Evolutionary conservation across 2,113 vertebrate genomes (phyloP).

Genomic region (Channa argus): DNA sequence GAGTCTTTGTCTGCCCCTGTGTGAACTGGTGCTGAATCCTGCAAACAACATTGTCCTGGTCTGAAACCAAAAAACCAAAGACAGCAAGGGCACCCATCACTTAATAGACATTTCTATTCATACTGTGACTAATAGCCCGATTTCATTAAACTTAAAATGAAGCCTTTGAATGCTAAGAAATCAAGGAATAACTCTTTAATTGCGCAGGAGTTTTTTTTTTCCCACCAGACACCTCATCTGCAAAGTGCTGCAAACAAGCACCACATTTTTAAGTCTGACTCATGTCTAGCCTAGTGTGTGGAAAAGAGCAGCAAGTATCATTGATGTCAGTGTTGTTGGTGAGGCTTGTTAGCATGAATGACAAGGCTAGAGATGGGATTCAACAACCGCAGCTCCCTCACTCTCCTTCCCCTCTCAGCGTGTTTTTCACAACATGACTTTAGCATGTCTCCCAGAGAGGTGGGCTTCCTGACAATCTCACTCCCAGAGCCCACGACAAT

Average conservation of each 20-base stretch:
- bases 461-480: constrained; percentile 63
- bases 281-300: constrained; percentile 61
- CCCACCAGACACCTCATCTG: constrained; percentile 48
- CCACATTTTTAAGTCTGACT: constrained; percentile 75
- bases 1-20: constrained; percentile 46
- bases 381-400: constrained; percentile 38
- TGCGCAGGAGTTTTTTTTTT: constrained; percentile 23
- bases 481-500: constrained; percentile 66
- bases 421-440: constrained; percentile 48
- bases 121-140: neutral
- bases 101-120: constrained; percentile 11
- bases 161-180: constrained; percentile 33
- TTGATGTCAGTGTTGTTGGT: constrained; percentile 52
- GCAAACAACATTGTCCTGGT: constrained; percentile 50
- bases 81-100: constrained; percentile 10
- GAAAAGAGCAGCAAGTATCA: constrained; percentile 58
- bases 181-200: constrained; percentile 54
- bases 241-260: constrained; percentile 63
- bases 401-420: constrained; percentile 17
- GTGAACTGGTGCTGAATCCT: constrained; percentile 35
- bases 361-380: constrained; percentile 49
- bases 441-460: constrained; percentile 46
- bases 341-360: constrained; percentile 58
- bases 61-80: constrained; percentile 25
- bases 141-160: constrained; percentile 14